phyloP scores from a whole-genome alignment of 2,797 vertebrate species.

The Anguilla anguilla region DNA sequence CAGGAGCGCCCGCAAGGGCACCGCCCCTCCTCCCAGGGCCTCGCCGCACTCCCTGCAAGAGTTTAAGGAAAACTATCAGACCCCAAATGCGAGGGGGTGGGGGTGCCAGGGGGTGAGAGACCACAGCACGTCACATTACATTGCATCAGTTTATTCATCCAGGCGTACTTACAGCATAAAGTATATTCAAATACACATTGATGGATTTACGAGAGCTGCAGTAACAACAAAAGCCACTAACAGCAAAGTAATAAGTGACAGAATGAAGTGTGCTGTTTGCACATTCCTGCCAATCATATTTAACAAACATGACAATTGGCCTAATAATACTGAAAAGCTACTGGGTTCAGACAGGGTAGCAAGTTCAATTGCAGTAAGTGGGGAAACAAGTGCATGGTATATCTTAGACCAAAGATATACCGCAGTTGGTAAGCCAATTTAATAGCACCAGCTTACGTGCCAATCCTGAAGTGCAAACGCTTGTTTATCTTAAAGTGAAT shows the following conservation, averaged over 20 bases:
- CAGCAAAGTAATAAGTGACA: neutral
- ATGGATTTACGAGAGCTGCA: neutral
- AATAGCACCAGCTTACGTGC: neutral
- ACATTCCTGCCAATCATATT: neutral
- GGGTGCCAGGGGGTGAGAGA: neutral
- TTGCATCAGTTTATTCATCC: neutral
- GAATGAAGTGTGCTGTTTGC: neutral
- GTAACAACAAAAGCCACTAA: neutral
- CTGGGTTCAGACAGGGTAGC: neutral
- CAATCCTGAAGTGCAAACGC: constrained; percentile 17
- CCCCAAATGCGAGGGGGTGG: too few species aligned
- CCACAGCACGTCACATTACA: neutral
- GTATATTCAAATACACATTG: too few species aligned
- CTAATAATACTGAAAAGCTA: neutral
- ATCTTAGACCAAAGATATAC: neutral
- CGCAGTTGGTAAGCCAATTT: constrained; percentile 7
- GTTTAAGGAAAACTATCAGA: too few species aligned
- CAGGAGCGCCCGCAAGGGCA: constrained; percentile 42
- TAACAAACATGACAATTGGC: neutral
- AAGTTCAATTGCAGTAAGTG: too few species aligned
- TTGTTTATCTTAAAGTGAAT: constrained; percentile 33
- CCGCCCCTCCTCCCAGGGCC: constrained; percentile 46
- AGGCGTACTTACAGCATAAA: too few species aligned
- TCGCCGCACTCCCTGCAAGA: constrained; percentile 44
- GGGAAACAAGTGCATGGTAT: neutral